Percentiles rank a stretch among this genome's conserved stretches.
Conservation (phyloP, 1,140 invertebrate genomes). For the Megalopta genalis region DNA sequence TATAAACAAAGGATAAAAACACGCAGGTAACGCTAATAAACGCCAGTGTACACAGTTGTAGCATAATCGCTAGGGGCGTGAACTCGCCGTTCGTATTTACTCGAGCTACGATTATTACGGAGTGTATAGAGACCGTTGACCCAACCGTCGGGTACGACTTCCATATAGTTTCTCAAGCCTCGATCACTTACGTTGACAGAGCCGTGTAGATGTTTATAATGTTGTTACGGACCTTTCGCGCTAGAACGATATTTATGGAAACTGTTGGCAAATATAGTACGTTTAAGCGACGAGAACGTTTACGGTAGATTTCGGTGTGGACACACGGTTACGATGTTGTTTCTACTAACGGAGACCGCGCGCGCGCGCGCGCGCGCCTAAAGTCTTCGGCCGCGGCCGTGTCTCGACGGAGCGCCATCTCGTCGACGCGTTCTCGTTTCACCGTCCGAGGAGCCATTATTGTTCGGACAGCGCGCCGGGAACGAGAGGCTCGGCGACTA, state of each 20-base stretch:
- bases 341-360: too few relatives aligned
- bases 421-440: too few relatives aligned
- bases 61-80: background rate
- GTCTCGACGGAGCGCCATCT: too few relatives aligned
- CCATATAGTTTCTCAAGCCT: slow-evolving; percentile 42
- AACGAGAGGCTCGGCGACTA: too few relatives aligned
- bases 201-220: slow-evolving; percentile 34
- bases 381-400: too few relatives aligned
- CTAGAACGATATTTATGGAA: slow-evolving; percentile 32
- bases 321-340: too few relatives aligned
- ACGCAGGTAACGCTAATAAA: background rate
- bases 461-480: too few relatives aligned
- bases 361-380: too few relatives aligned
- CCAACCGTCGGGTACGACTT: slow-evolving; percentile 13
- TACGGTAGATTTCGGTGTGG: background rate
- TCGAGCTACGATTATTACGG: slow-evolving; percentile 14
- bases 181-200: slow-evolving; percentile 34
- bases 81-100: background rate
- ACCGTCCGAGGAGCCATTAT: too few relatives aligned
- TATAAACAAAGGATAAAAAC: background rate
- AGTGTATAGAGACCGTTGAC: slow-evolving; percentile 25
- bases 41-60: slow-evolving; percentile 25
- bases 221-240: slow-evolving; percentile 31
- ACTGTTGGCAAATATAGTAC: slow-evolving; percentile 27
- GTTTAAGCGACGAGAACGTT: background rate